Percentiles rank a stretch among this genome's conserved stretches.
phyloP scores from a whole-genome alignment of 2,797 vertebrate species.

The Buceros bicornis region DNA sequence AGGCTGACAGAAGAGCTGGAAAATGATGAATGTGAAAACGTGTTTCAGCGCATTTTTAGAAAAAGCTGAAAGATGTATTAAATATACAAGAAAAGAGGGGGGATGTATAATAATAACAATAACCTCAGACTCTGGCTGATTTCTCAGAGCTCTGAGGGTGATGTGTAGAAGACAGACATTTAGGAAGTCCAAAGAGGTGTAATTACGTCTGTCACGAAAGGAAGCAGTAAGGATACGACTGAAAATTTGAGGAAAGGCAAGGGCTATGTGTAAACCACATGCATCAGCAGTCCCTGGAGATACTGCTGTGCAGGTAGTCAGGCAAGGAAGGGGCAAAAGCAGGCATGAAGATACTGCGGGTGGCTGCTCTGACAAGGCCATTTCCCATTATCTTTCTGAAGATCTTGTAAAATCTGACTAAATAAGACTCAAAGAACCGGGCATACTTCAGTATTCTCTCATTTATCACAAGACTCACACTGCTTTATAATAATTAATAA shows the following conservation, averaged over 20 bases:
- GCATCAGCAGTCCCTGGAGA: background rate
- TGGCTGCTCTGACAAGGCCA: background rate
- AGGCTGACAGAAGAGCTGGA: background rate
- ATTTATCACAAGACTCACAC: background rate
- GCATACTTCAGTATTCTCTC: background rate
- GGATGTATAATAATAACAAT: background rate
- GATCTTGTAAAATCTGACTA: background rate
- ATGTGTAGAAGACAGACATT: background rate
- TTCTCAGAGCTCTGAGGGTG: background rate
- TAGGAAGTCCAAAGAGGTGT: background rate
- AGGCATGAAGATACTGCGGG: background rate
- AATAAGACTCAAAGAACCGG: background rate
- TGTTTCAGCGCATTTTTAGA: background rate
- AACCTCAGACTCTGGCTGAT: background rate
- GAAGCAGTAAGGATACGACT: background rate
- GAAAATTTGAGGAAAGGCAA: background rate
- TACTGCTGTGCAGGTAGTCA: background rate
- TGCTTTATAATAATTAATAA: background rate
- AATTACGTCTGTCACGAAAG: background rate
- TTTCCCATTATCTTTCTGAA: background rate
- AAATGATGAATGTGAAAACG: background rate
- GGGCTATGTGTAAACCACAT: background rate
- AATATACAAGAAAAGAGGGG: background rate
- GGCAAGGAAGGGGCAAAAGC: background rate
- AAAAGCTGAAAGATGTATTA: background rate